Evolutionary conservation across 2,797 vertebrate species (phyloP).

Genomic region (Ciconia nigra): DNA sequence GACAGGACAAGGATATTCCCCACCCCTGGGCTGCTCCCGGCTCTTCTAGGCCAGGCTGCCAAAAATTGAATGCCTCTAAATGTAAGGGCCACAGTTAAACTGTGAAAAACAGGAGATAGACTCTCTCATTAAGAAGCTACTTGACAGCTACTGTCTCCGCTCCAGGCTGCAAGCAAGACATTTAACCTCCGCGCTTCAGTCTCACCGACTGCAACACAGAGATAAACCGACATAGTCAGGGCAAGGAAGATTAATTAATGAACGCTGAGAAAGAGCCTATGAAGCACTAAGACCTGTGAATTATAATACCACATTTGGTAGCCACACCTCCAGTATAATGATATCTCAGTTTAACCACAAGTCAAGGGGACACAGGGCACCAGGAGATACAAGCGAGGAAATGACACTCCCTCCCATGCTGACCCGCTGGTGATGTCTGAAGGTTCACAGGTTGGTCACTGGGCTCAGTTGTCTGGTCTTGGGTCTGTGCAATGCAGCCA

Average conservation of each 20-base stretch:
- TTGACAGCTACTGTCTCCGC: neutral
- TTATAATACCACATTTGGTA: neutral
- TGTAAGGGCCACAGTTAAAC: neutral
- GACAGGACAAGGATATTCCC: neutral
- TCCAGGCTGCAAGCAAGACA: neutral
- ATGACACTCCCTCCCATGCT: rapidly evolving
- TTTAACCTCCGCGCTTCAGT: neutral
- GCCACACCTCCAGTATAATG: neutral
- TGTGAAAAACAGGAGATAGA: neutral
- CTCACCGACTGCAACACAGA: neutral
- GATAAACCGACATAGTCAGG: neutral
- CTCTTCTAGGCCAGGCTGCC: neutral
- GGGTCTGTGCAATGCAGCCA: neutral
- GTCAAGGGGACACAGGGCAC: neutral
- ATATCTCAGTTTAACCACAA: neutral
- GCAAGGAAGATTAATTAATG: neutral
- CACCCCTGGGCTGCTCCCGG: neutral
- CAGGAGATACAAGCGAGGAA: neutral
- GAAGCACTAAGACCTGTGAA: neutral
- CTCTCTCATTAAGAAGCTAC: neutral
- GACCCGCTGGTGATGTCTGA: rapidly evolving
- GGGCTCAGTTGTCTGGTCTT: neutral
- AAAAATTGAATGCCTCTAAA: neutral
- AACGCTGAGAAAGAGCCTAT: neutral
- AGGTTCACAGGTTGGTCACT: neutral